Evolutionary conservation across 1,140 invertebrate genomes (phyloP), one percentile per base, ranked within the genome.

Genomic region (Hypothenemus hampei): DNA sequence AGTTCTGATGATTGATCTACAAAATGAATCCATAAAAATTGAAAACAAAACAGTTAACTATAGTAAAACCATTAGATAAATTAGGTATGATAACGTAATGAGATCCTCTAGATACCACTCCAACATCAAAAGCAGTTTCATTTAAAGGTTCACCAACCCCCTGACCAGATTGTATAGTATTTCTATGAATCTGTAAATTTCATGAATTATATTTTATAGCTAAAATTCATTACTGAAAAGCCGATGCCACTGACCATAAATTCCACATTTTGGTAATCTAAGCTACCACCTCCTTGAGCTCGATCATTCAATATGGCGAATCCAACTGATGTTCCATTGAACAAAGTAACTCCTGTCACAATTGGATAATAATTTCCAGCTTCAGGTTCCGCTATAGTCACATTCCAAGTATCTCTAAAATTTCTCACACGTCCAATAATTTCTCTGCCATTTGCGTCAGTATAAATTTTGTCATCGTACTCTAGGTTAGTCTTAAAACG

Each of bases 351-450:
- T 44, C 85, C 79, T 3, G 85, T 85, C 15, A 89, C 93, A 1
- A 97, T 79, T 0, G 95, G 95, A 71, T 91, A 97, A 72, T 95
- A 97, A 71, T 98, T 97, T 1, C 84, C 87, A 36, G 89, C 74
- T 1, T 89, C 72, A 13, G 81, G 74, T 50, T 96, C 84, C 70
- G 20, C 91, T 43, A 1, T 75, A 68, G 24, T 52, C 0, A 78
- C 71, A 1, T 76, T 69, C 83, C 82, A 97, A 4, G 85, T 86
- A 4, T 85, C 80, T n/a, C 91, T 72, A 41, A 79, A 77, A 67
- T 95, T 78, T 29, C 81, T 69, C 56, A 75, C 72, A 45, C 93
- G 75, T 55, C 67, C 57, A 11, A 85, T 69, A 51, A 83, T 75
- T 67, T 85, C 78, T 20, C 85, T 67, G 4, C 85, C 85, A 70